Evolutionary conservation across 2,113 vertebrate species (phyloP), one percentile per base, ranked within the genome.

Genomic region (Lepisosteus osseus): DNA sequence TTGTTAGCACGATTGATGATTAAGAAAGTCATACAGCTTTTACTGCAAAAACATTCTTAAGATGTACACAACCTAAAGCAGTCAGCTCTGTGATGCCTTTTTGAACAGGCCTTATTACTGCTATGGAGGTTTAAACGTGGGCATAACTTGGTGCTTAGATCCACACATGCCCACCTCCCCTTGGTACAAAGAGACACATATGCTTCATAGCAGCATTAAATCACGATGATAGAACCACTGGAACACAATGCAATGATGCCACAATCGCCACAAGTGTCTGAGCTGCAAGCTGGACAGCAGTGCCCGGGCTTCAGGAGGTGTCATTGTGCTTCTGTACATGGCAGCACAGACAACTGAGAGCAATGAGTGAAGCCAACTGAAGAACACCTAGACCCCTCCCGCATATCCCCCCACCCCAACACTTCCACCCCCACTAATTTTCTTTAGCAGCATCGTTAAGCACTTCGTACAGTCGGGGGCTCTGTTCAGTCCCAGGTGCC

Each of bases 401-500:
- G 17, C 7, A 29, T 5, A 43, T 55, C 43, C 29, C 61, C 15
- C 14, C 54, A 3, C 6, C 7, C 45, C 45, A 40, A 43, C 9
- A 64, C 51, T 61, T 68, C 55, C 68, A 45, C 76, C 55, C 67
- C 68, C 54, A 72, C 44, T 65, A 44, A 42, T 15, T 54, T 70
- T 57, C 7, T 70, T 72, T 74, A 77, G 72, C 74, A 76, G 76
- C 74, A 77, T 67, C 72, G 77, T 76, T 67, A 44, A 68, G 61
- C 61, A 69, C 72, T 70, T 76, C 73, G 72, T 72, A 76, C 63
- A 76, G 78, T 76, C 80, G 77, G 74, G 76, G 79, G 56, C 3
- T 81, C 70, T 74, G 81, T 75, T 79, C 82, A 77, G 80, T 55
- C 2, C 70, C 65, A 74, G 54, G 67, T 72, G 77, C 68, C 71